Evolutionary conservation across 2,888 invertebrate species (phyloP).

Genomic region (Ectemnius continuus): DNA sequence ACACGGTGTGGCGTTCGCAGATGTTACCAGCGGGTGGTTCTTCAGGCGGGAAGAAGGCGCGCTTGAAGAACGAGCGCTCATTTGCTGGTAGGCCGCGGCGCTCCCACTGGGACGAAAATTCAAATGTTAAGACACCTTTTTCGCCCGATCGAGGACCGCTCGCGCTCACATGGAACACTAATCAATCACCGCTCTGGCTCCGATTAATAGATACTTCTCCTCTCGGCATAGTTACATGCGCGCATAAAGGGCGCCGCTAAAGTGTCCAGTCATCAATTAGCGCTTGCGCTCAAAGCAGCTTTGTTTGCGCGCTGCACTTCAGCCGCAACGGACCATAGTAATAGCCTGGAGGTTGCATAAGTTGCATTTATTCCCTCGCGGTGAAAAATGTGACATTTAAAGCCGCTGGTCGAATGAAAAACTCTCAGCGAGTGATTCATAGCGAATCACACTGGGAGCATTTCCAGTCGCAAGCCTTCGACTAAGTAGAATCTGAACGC

Average conservation of each 20-base stretch:
- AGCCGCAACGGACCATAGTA: constrained; percentile 3
- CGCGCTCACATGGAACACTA: constrained; percentile 37
- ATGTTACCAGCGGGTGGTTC: constrained; percentile 58
- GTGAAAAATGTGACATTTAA: background rate
- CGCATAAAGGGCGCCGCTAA: background rate
- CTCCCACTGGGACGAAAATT: constrained; percentile 57
- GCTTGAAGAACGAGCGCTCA: constrained; percentile 55
- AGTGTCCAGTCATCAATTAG: constrained; percentile 34
- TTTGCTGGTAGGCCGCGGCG: constrained; percentile 37
- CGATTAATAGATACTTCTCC: constrained; percentile 32
- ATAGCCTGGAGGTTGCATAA: background rate
- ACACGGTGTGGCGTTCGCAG: constrained; percentile 45
- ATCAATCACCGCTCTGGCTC: constrained; percentile 43
- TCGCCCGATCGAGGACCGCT: constrained; percentile 43
- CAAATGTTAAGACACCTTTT: constrained; percentile 51
- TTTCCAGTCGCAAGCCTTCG: background rate
- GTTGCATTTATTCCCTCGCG: background rate
- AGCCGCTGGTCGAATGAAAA: no score
- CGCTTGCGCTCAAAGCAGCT: constrained; percentile 37
- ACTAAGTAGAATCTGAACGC: no score
- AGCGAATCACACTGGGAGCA: background rate
- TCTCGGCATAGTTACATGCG: background rate
- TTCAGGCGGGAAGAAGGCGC: constrained; percentile 30
- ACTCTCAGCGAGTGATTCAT: background rate
- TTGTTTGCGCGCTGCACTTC: constrained; percentile 5